Percentiles rank a stretch among this genome's conserved stretches.
Conservation (phyloP, 92 coral and sea anemone species). For the Epizoanthus stellaris region DNA sequence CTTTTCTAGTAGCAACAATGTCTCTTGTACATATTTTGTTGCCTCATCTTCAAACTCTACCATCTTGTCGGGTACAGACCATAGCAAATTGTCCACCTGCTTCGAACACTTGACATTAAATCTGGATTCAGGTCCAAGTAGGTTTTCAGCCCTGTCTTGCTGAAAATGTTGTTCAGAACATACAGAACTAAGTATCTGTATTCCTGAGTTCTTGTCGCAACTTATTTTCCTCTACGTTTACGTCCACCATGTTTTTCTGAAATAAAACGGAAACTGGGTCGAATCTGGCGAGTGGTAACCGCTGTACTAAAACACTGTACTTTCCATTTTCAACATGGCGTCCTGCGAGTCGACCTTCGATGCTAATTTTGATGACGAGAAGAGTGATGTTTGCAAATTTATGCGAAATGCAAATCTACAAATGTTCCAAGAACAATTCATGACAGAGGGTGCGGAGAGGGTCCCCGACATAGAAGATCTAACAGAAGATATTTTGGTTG, state of each 20-base stretch:
- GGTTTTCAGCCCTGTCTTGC: constrained; percentile 12
- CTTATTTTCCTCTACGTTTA: too few species aligned
- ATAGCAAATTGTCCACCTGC: constrained; percentile 10
- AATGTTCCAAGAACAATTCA: constrained; percentile 3
- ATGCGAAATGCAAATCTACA: constrained; percentile 9
- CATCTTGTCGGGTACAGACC: constrained; percentile 22
- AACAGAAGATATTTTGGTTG: constrained; percentile 1
- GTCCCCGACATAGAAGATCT: constrained; percentile 2
- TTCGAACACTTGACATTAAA: constrained; percentile 3
- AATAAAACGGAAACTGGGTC: too few species aligned
- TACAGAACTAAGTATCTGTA: constrained; percentile 10
- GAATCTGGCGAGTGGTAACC: too few species aligned
- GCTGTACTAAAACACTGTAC: too few species aligned
- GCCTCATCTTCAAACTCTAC: constrained; percentile 24
- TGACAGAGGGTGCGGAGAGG: too few species aligned
- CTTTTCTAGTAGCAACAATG: background rate
- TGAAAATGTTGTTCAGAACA: constrained; percentile 6
- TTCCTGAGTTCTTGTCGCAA: background rate
- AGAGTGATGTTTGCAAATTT: background rate
- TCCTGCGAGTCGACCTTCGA: too few species aligned
- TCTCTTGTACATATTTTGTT: background rate
- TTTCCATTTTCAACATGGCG: constrained; percentile 18
- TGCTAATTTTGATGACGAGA: background rate
- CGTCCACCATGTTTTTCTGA: too few species aligned
- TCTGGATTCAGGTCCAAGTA: constrained; percentile 21